Conservation (phyloP, 2,797 vertebrate genomes). For the Cichlasoma orientale region DNA sequence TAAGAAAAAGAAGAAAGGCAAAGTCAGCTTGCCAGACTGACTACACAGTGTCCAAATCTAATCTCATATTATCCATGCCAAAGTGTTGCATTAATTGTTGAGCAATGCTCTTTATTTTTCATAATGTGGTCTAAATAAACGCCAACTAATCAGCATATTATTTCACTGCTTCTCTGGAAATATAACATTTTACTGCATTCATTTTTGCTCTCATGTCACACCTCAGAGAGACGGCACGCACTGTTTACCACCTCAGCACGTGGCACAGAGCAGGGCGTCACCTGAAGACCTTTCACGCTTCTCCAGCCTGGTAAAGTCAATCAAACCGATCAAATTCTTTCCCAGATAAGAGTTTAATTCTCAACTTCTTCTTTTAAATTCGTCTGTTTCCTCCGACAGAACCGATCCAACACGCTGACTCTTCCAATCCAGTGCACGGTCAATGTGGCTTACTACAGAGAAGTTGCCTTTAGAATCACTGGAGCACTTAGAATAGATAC, state of each 20-base stretch:
- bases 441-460: constrained; percentile 84
- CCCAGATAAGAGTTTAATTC: not conserved
- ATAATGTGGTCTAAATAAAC: not conserved
- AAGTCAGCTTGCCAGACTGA: not conserved
- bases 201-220: constrained; percentile 6
- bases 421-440: constrained; percentile 87
- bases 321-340: not conserved
- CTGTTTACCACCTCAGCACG: constrained; percentile 80
- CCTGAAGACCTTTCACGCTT: constrained; percentile 86
- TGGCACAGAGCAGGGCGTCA: constrained; percentile 78
- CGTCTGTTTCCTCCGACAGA: constrained; percentile 75
- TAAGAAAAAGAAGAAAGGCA: not conserved
- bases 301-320: constrained; percentile 86
- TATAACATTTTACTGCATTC: not conserved
- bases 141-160: not conserved
- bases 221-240: constrained; percentile 78
- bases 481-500: constrained; percentile 88
- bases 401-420: constrained; percentile 88
- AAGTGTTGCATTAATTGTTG: not conserved
- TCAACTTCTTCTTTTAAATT: not conserved
- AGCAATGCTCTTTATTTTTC: not conserved
- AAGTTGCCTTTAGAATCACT: constrained; percentile 78
- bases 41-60: not conserved
- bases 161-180: not conserved
- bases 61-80: not conserved